A percentile compares a stretch with the other conserved stretches of the same genome.
Conservation (phyloP, 2,888 invertebrate species). For the Lacanobia oleracea region DNA sequence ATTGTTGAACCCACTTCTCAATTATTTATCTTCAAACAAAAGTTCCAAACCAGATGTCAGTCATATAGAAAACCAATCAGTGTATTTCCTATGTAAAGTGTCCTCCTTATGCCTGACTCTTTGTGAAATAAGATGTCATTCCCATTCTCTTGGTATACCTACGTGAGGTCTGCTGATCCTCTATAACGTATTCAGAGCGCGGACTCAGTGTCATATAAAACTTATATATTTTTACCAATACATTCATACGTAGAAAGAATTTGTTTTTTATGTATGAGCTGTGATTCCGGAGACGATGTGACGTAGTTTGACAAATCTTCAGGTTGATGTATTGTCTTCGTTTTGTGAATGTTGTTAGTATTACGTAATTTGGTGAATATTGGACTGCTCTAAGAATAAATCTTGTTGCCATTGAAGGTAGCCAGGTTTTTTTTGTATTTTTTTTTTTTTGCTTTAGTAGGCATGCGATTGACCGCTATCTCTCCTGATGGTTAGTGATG, state of each 20-base stretch:
- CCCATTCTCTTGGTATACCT: constrained; percentile 53
- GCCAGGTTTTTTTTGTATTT: too few relatives aligned
- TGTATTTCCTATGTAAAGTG: constrained; percentile 57
- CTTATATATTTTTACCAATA: constrained; percentile 60
- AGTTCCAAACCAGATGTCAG: constrained; percentile 6
- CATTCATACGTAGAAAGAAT: constrained; percentile 52
- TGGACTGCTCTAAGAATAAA: constrained; percentile 26
- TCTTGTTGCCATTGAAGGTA: neutral
- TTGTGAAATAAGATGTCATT: constrained; percentile 57
- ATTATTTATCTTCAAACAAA: constrained; percentile 22
- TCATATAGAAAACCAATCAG: constrained; percentile 62
- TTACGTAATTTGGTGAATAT: constrained; percentile 25
- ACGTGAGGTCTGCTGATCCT: constrained; percentile 56
- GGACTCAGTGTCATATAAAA: constrained; percentile 54
- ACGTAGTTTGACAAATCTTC: constrained; percentile 56
- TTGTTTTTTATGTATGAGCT: constrained; percentile 59
- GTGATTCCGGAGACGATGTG: constrained; percentile 44
- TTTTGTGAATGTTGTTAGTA: constrained; percentile 16
- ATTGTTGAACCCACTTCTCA: neutral
- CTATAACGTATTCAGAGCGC: constrained; percentile 58
- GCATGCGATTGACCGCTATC: too few relatives aligned
- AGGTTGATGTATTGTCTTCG: constrained; percentile 51
- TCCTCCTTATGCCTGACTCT: constrained; percentile 37
- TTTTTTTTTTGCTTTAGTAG: too few relatives aligned
- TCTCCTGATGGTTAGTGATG: too few relatives aligned